A percentile compares a stretch with the other conserved stretches of the same genome.
phyloP scores from a whole-genome alignment of 2,888 invertebrate genomes.

The Eremobia ochroleuca region DNA sequence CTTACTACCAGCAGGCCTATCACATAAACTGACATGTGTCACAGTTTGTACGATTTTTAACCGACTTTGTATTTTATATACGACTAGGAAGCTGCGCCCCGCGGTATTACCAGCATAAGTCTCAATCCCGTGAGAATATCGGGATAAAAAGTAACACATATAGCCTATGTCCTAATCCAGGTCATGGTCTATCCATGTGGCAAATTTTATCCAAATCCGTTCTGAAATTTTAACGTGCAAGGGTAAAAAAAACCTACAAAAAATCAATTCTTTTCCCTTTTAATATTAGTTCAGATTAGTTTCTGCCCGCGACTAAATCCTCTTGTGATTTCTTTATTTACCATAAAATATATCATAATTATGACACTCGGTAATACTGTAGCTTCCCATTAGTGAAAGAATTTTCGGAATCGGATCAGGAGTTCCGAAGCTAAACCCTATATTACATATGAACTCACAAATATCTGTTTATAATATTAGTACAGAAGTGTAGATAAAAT shows the following conservation, averaged over 20 bases:
- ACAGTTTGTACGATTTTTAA: slow-evolving; percentile 2
- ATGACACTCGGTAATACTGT: neutral
- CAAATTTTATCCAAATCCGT: neutral
- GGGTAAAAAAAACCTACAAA: neutral
- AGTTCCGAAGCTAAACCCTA: neutral
- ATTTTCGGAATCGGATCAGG: neutral
- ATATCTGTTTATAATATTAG: neutral
- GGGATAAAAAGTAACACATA: neutral
- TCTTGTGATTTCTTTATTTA: neutral
- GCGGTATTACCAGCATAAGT: neutral
- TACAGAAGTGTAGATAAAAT: neutral
- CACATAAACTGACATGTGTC: slow-evolving; percentile 9
- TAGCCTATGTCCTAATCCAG: neutral
- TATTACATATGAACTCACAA: neutral
- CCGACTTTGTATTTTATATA: neutral
- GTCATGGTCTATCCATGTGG: neutral
- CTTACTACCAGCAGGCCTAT: neutral
- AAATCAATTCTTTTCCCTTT: too few relatives aligned
- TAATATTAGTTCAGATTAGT: too few relatives aligned
- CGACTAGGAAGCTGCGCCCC: neutral
- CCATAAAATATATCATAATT: neutral
- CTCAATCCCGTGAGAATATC: neutral
- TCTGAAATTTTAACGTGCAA: neutral
- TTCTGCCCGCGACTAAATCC: neutral
- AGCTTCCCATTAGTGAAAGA: neutral